Evolutionary conservation across 2,888 invertebrate species (phyloP), one percentile per base, ranked within the genome.

Genomic region (Saturnia japonica): DNA sequence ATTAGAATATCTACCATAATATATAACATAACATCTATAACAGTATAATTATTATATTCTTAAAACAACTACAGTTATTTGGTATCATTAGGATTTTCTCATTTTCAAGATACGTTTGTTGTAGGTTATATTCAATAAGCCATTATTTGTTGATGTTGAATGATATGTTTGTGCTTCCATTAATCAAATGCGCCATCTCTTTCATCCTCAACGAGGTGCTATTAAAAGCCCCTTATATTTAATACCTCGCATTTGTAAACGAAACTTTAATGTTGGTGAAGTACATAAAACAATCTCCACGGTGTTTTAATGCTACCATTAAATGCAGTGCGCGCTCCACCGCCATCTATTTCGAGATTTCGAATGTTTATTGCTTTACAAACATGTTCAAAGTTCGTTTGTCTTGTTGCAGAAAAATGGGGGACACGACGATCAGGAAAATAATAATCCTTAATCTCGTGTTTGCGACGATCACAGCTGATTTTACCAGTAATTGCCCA

Each of bases 401-500:
- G 60, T 73, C 22, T 91, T 91, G 91, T 93, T 93, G 70, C 92
- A 93, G 93, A 85, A 77, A 90, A 80, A 93, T 93, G 93, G 88
- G 83, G 77, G 78, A 80, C 71, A 77, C 74, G 74, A 83, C 80
- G 72, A 80, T 89, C 71, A 85, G 81, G 78, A 77, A 79, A 73
- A 77, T 87, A 25, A 73, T 89, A 73, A 74, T 88, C 54, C 74
- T 91, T 40, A 83, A 82, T 75, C 72, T 90, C 71, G 77, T 86
- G 70, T 75, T 88, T 62, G 82, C 84, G 34, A 83, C 89, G 14
- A 82, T 89, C 66, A 84, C 86, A 68, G 90, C 90, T 28, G 94
- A 94, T 80, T 95, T 95, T 87, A 94, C 95, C 70, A 93, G 92
- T 45, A 94, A 95, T 83, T 97, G 96, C 86, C 95, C 95, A 14